phyloP scores from a whole-genome alignment of 2,888 invertebrate genomes.

The Ceramica pisi region DNA sequence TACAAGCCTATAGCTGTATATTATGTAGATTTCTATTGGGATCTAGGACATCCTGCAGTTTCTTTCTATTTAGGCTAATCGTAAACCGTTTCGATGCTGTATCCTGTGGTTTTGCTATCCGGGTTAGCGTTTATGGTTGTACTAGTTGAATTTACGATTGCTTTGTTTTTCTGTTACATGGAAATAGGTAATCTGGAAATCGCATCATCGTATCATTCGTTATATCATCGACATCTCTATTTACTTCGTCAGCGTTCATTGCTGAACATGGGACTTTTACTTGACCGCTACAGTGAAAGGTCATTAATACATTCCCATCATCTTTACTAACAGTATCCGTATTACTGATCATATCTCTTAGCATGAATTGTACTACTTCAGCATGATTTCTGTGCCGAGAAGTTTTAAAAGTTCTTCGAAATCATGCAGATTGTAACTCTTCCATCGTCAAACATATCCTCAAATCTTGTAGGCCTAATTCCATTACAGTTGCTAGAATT shows the following conservation, averaged over 20 bases:
- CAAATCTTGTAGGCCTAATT: conserved; percentile 20
- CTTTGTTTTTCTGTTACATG: conserved; percentile 27
- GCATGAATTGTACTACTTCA: conserved; percentile 1
- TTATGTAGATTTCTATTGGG: too few species aligned
- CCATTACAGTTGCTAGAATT: conserved; percentile 31
- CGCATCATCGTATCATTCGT: conserved; percentile 8
- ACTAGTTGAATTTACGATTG: conserved; percentile 28
- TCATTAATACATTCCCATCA: background rate
- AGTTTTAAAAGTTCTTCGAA: background rate
- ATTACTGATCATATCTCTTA: conserved; percentile 5
- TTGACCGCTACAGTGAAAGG: background rate
- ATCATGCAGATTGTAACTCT: background rate
- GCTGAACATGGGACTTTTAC: background rate
- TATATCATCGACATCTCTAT: conserved; percentile 27
- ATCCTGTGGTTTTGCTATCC: conserved; percentile 47
- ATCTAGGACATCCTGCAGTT: conserved; percentile 45
- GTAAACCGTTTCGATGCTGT: conserved; percentile 26
- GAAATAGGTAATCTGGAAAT: conserved; percentile 17
- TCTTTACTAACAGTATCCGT: background rate
- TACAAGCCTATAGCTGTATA: background rate
- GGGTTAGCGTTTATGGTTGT: conserved; percentile 36
- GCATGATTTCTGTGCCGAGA: background rate
- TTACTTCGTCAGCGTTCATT: background rate
- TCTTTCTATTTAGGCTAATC: conserved; percentile 37
- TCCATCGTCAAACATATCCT: conserved; percentile 2